phyloP scores from a whole-genome alignment of 2,888 invertebrate species.

The Theretra japonica region DNA sequence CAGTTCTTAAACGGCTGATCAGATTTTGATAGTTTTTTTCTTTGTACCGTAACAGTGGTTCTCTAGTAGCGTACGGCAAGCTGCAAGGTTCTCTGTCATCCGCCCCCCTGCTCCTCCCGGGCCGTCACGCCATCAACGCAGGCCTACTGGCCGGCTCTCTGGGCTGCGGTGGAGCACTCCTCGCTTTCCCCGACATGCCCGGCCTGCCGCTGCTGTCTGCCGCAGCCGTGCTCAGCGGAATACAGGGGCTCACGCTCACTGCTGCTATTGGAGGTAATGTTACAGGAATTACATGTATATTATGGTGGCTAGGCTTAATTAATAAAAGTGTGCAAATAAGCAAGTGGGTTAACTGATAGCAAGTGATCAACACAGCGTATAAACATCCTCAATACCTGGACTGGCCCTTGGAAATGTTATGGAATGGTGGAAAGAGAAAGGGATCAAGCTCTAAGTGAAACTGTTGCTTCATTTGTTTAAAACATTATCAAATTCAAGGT shows the following conservation, averaged over 20 bases:
- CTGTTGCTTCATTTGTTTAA: too few species aligned
- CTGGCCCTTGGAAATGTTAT: too few species aligned
- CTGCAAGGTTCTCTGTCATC: slow-evolving; percentile 92
- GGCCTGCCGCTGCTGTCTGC: slow-evolving; percentile 90
- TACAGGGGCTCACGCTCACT: slow-evolving; percentile 94
- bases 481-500: too few species aligned
- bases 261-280: slow-evolving; percentile 92
- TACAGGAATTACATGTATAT: too few species aligned
- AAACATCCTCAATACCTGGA: too few species aligned
- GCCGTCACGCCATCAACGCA: slow-evolving; percentile 91
- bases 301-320: too few species aligned
- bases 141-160: slow-evolving; percentile 88
- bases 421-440: too few species aligned
- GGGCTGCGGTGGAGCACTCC: slow-evolving; percentile 88
- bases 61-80: slow-evolving; percentile 95
- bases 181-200: slow-evolving; percentile 85
- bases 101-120: slow-evolving; percentile 92
- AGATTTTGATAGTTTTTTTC: not conserved
- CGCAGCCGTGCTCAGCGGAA: slow-evolving; percentile 90
- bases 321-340: too few species aligned
- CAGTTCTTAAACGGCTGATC: too few species aligned
- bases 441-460: too few species aligned
- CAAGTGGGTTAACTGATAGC: too few species aligned
- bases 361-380: too few species aligned
- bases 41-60: slow-evolving; percentile 85